Conservation (phyloP, 30 jellyfish, hydroid and myxozoan genomes). For the Rhopilema esculentum region DNA sequence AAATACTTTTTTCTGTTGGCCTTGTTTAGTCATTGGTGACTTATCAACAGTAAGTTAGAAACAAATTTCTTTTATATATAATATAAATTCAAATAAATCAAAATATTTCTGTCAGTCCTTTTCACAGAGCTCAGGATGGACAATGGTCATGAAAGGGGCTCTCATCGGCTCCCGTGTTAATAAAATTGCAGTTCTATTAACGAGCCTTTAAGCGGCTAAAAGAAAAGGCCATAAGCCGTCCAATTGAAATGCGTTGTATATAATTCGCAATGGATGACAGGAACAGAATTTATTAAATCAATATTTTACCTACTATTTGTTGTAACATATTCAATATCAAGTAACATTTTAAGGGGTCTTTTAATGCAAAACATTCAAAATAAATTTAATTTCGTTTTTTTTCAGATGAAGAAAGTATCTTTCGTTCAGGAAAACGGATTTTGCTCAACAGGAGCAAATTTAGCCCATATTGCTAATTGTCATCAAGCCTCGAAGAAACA, state of each 20-base stretch:
- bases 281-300: not conserved
- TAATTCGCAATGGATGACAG: not conserved
- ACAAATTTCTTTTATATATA: not conserved
- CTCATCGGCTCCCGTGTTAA: not conserved
- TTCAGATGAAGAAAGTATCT: conserved; percentile 23
- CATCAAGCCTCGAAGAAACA: conserved; percentile 25
- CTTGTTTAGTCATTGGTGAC: conserved; percentile 30
- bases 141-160: conserved; percentile 1
- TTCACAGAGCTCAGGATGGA: not conserved
- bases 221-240: not conserved
- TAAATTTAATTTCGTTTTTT: not conserved
- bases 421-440: conserved; percentile 1
- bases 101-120: not conserved
- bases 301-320: not conserved
- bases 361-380: not conserved
- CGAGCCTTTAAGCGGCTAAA: conserved; percentile 1
- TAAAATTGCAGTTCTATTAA: conserved; percentile 5
- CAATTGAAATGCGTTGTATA: not conserved
- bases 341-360: not conserved
- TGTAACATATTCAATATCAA: not conserved
- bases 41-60: conserved; percentile 22
- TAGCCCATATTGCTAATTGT: conserved; percentile 7
- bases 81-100: not conserved
- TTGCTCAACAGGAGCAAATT: conserved; percentile 8
- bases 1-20: conserved; percentile 11